phyloP scores from a whole-genome alignment of 2,797 vertebrate species.

The Acanthiza pusilla region DNA sequence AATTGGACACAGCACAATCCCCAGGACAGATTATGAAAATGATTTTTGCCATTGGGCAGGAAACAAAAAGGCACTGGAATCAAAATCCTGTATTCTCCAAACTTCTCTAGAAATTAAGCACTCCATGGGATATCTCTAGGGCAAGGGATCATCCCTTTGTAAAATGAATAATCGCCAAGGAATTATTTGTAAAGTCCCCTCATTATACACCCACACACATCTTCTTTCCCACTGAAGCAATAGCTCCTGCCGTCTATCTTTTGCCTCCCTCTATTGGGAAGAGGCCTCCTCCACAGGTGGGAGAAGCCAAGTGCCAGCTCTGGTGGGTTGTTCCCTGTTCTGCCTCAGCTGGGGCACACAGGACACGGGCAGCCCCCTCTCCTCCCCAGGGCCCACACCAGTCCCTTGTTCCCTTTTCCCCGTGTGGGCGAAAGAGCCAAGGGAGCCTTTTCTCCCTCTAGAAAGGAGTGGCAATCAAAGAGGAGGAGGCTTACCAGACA shows the following conservation, averaged over 20 bases:
- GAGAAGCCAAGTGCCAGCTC: not conserved
- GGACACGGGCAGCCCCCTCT: fast-evolving
- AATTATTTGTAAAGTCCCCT: conserved; percentile 31
- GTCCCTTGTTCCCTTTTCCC: not conserved
- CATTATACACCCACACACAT: conserved; percentile 16
- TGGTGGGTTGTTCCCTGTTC: not conserved
- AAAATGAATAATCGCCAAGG: conserved; percentile 15
- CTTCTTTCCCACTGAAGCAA: not conserved
- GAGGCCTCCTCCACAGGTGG: not conserved
- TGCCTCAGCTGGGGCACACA: not conserved
- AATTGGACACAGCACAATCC: not conserved
- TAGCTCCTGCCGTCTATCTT: not conserved
- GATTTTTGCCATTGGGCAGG: not conserved
- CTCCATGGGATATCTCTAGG: not conserved
- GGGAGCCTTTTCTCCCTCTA: not conserved
- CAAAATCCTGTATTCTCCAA: not conserved
- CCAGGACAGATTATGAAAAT: not conserved
- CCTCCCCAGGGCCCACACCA: not conserved
- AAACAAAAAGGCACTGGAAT: not conserved
- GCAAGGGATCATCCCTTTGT: not conserved
- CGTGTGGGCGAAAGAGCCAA: fast-evolving
- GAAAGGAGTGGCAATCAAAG: not conserved
- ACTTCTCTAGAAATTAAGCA: not conserved
- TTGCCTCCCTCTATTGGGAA: conserved; percentile 42
- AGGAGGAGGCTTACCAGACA: not conserved